These are phyloP conservation scores for Nymphicus hollandicus DNA, from an alignment of 2,113 vertebrate genomes.

Conservation along the genomic window DNA sequence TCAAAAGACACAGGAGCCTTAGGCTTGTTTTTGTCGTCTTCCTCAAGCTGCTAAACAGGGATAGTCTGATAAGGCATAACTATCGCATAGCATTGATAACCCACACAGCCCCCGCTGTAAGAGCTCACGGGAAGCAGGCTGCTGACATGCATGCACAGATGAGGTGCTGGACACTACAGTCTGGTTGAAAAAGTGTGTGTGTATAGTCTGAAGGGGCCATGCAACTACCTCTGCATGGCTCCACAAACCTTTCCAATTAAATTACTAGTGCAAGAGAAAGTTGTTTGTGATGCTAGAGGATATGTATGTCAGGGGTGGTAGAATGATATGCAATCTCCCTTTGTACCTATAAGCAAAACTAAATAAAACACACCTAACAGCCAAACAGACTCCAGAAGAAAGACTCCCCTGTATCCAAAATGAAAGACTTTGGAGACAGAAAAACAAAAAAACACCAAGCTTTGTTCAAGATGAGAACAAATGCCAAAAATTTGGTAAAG, in stretches of 20 bases:
- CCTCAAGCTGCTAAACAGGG: background rate
- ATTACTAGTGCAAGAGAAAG: background rate
- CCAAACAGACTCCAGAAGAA: background rate
- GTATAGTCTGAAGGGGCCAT: background rate
- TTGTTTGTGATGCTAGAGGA: background rate
- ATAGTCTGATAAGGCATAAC: background rate
- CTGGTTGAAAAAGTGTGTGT: background rate
- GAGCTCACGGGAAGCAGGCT: background rate
- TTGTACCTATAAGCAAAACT: background rate
- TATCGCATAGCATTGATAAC: background rate
- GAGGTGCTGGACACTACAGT: background rate
- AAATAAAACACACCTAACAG: background rate
- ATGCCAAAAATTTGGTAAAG: background rate
- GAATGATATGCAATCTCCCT: background rate
- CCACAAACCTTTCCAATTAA: background rate
- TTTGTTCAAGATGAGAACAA: background rate
- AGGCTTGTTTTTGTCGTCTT: conserved; percentile 28
- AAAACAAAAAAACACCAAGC: background rate
- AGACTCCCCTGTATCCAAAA: background rate
- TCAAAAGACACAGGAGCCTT: conserved; percentile 18
- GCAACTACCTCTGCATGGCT: background rate
- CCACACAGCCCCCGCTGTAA: background rate
- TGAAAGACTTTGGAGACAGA: background rate
- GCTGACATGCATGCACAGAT: background rate
- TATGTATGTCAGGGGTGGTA: rapidly evolving